Base-by-base conservation (phyloP, 2,113 vertebrate species). In the Paradisaea rubra region DNA sequence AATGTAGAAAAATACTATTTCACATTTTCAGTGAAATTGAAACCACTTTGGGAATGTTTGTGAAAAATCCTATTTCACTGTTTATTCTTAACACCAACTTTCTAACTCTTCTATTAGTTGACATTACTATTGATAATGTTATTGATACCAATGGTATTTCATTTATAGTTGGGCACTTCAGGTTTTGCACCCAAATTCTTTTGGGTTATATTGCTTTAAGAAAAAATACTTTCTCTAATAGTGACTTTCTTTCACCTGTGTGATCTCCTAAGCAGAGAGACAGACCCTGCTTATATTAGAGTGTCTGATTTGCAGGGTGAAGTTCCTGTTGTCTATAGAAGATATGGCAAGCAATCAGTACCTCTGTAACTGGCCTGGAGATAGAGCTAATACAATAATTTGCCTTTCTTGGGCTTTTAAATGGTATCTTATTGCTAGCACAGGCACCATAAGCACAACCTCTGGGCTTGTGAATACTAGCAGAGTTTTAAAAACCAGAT, bases 401-500 rank as follows among this genome's bases (percentile, higher is more conserved):
- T 90, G 12, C 37, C 31, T 90, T 91, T 89, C 85, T 86, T 78
- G 49, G 69, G 89, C 85, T 92, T 86, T 74, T 84, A 94, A 93
- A 74, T 53, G 15, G 10, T 66, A 66, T 39, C 76, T 85, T 91
- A 54, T 52, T 81, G 52, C 2, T 24, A 68, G 25, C 0, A 1
- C 53, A 81, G 76, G 44, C 57, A 74, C 64, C 41, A 52, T 31
- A 68, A 81, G 50, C 47, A 42, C 52, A 90, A 78, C 44, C 65
- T 53, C 76, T 95, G 68, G 60, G 85, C 27, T 28, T 69, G 31
- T 45, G 78, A 89, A 60, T 47, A 30, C 35, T 77, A 59, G 24
- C 7, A 28, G 77, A 74, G 52, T 47, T 87, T 81, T 60, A 76
- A 86, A 53, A 68, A 28, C 0, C 21, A 86, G 85, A 35, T 74